Conservation (phyloP, 2,888 invertebrate species). For the Clitarchus hookeri region DNA sequence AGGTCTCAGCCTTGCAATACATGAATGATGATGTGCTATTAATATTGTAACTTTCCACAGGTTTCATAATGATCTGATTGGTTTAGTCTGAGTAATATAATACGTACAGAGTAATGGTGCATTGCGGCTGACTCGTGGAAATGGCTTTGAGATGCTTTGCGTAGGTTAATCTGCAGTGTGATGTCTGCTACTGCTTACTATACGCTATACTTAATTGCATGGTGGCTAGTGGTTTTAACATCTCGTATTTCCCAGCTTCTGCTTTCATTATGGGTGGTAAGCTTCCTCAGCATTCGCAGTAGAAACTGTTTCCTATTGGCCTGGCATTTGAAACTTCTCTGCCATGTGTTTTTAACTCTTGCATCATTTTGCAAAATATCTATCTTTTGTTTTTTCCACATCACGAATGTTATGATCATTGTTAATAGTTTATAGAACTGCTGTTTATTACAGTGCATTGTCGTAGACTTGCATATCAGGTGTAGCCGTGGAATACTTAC, state of each 20-base stretch:
- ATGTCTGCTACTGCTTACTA: background rate
- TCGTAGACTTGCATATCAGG: background rate
- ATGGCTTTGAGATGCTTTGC: background rate
- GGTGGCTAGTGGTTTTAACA: background rate
- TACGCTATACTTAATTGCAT: background rate
- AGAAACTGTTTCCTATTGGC: background rate
- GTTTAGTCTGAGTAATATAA: background rate
- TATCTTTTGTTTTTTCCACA: conserved; percentile 32
- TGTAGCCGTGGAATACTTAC: background rate
- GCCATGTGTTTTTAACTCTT: conserved; percentile 37
- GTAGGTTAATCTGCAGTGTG: background rate
- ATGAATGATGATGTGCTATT: too few relatives aligned
- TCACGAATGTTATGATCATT: background rate
- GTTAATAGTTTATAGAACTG: background rate
- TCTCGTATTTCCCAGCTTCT: background rate
- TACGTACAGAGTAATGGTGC: background rate
- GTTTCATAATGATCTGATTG: too few relatives aligned
- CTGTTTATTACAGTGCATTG: background rate
- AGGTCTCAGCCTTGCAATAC: too few relatives aligned
- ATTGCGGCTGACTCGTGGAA: background rate
- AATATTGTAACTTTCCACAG: too few relatives aligned
- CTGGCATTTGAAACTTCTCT: background rate
- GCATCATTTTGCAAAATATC: conserved; percentile 31
- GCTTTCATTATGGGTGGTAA: background rate
- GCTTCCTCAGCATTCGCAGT: background rate